Percentiles rank a stretch among this genome's conserved stretches.
phyloP scores from a whole-genome alignment of 2,113 vertebrate species.

The Sinocyclocheilus grahami region DNA sequence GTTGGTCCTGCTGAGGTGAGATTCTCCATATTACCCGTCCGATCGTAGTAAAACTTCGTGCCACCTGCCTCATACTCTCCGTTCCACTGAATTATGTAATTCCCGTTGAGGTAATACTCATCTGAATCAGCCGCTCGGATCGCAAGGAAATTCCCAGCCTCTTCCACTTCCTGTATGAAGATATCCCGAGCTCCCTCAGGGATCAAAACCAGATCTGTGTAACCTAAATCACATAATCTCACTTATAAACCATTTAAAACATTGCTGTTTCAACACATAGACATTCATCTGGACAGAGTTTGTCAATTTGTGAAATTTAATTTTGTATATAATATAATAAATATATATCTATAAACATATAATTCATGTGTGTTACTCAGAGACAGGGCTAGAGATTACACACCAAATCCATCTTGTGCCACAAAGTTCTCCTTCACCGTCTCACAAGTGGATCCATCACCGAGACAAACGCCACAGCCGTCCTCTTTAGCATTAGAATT shows the following conservation, averaged over 20 bases:
- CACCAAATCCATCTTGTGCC: constrained; percentile 89
- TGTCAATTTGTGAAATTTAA: not conserved
- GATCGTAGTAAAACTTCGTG: constrained; percentile 87
- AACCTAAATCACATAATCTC: constrained; percentile 77
- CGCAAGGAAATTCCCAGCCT: constrained; percentile 93
- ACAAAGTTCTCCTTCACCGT: constrained; percentile 86
- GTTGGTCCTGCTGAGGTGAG: constrained; percentile 91
- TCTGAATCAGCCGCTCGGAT: constrained; percentile 83
- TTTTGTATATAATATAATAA: no score
- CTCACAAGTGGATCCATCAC: constrained; percentile 87
- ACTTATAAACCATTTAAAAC: constrained; percentile 21
- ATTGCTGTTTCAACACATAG: not conserved
- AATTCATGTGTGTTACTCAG: not conserved
- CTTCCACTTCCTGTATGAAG: constrained; percentile 85
- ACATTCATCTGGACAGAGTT: not conserved
- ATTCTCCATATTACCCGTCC: constrained; percentile 91
- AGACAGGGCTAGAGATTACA: constrained; percentile 42
- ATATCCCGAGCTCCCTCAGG: constrained; percentile 93
- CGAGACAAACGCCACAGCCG: constrained; percentile 91
- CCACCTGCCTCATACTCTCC: constrained; percentile 93
- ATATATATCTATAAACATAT: not conserved
- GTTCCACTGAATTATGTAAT: constrained; percentile 98
- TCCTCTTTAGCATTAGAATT: constrained; percentile 93
- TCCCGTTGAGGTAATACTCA: constrained; percentile 93
- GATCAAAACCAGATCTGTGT: constrained; percentile 91